Evolutionary conservation across 2,113 vertebrate genomes (phyloP).

Genomic region (Pomatorhinus ruficollis): DNA sequence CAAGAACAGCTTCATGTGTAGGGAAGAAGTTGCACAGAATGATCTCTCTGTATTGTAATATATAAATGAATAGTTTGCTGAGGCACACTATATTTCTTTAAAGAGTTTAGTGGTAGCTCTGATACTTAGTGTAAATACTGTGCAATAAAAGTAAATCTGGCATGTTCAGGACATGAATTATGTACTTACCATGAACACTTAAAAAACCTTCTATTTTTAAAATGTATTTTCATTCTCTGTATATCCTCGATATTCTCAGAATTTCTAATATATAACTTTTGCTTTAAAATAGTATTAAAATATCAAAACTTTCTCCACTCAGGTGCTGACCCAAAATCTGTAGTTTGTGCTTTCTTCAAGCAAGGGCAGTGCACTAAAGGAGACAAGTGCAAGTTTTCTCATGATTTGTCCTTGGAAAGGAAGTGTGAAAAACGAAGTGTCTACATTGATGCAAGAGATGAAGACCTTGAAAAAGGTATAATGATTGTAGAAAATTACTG

Average conservation of each 20-base stretch:
- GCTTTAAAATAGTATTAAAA: background rate
- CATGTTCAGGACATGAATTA: background rate
- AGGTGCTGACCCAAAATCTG: slow-evolving; percentile 98
- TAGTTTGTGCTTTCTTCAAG: slow-evolving; percentile 98
- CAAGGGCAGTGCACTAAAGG: slow-evolving; percentile 98
- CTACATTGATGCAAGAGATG: slow-evolving; percentile 94
- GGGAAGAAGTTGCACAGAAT: background rate
- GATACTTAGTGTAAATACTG: background rate
- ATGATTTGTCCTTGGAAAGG: slow-evolving; percentile 93
- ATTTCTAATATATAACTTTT: background rate
- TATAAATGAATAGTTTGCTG: fast-evolving
- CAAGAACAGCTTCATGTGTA: background rate
- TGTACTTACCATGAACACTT: background rate
- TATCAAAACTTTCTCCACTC: background rate
- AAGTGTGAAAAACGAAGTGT: slow-evolving; percentile 96
- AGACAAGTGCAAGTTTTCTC: slow-evolving; percentile 98
- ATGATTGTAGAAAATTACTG: background rate
- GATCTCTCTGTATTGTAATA: background rate
- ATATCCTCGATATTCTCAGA: fast-evolving
- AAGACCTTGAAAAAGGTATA: slow-evolving; percentile 94
- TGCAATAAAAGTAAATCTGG: background rate
- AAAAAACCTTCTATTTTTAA: background rate
- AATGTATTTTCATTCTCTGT: fast-evolving
- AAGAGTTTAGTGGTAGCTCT: background rate
- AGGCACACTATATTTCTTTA: background rate